Percentiles rank a stretch among this genome's conserved stretches.
Evolutionary conservation across 2,113 vertebrate genomes (phyloP).

Genomic region (Garra rufa): DNA sequence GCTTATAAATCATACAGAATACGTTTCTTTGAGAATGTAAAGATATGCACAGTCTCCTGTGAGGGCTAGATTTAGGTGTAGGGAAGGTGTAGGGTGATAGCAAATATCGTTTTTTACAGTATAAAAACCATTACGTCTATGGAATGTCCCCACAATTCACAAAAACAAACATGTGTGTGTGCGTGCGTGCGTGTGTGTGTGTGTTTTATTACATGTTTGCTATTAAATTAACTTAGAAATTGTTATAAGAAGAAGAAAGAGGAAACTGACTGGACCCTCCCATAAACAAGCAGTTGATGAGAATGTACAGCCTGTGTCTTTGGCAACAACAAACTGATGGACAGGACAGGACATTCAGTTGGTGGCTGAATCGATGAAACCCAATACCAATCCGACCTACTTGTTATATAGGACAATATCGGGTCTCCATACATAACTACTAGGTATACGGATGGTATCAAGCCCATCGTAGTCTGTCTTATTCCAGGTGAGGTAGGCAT

Average conservation of each 20-base stretch:
- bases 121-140: too few relatives aligned
- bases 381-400: slow-evolving; percentile 71
- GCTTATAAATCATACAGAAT: too few relatives aligned
- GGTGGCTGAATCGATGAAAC: slow-evolving; percentile 44
- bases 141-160: too few relatives aligned
- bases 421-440: slow-evolving; percentile 87
- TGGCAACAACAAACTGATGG: slow-evolving; percentile 19
- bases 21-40: too few relatives aligned
- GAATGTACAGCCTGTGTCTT: slow-evolving; percentile 43
- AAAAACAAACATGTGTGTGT: too few relatives aligned
- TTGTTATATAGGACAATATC: slow-evolving; percentile 94
- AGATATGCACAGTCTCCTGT: too few relatives aligned
- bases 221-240: background rate
- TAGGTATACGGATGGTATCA: slow-evolving; percentile 88
- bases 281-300: background rate
- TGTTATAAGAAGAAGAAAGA: slow-evolving; percentile 18
- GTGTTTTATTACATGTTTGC: background rate
- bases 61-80: too few relatives aligned
- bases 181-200: too few relatives aligned
- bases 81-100: too few relatives aligned
- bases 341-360: background rate
- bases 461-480: slow-evolving; percentile 85
- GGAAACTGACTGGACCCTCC: slow-evolving; percentile 31
- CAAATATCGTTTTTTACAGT: too few relatives aligned
- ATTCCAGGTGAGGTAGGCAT: slow-evolving; percentile 86